Base-by-base conservation (phyloP, 2,113 vertebrate species). In the Corapipo altera region DNA sequence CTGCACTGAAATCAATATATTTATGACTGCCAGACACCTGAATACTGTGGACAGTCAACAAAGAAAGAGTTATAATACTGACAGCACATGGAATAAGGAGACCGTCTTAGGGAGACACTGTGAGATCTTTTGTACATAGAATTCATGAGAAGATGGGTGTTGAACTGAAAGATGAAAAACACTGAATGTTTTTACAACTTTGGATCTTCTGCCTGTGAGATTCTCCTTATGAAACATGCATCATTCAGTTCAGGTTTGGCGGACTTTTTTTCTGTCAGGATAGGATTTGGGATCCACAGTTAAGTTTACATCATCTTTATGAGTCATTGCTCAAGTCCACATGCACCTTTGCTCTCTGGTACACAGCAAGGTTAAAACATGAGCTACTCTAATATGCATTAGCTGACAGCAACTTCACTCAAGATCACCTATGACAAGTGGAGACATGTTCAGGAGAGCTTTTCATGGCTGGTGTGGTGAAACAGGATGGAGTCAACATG, bases 321-420 rank as follows among this genome's bases (percentile, higher is more conserved):
- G 0, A 11, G 20, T 62, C 69, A 66, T 14, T 86, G 64, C 44
- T 71, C 35, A 41, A 71, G 59, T 59, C 48, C 49, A 66, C 5
- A 1, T 17, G 58, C 37, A 84, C 35, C 33, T 81, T 65, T 64
- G 58, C 32, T 82, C 52, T 67, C 41, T 12, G 37, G 44, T 57
- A 87, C 49, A 61, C 12, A 74, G 41, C 6, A 78, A 58, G 49
- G 85, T 75, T 76, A 81, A 83, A 85, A 62, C 2, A 12, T 9
- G 17, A 58, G 52, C 57, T 75, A 39, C 37, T 76, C 39, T 73
- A 69, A 92, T 62, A 64, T 33, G 49, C 39, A 77, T 55, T 83
- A 69, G 33, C 67, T 94, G 82, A 77, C 88, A 95, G 81, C 51
- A 96, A 41, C 78, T 79, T 85, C 88, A 88, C 43, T 86, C 44